phyloP scores from a whole-genome alignment of 2,888 invertebrate genomes.

The Ormyrus nitidulus region DNA sequence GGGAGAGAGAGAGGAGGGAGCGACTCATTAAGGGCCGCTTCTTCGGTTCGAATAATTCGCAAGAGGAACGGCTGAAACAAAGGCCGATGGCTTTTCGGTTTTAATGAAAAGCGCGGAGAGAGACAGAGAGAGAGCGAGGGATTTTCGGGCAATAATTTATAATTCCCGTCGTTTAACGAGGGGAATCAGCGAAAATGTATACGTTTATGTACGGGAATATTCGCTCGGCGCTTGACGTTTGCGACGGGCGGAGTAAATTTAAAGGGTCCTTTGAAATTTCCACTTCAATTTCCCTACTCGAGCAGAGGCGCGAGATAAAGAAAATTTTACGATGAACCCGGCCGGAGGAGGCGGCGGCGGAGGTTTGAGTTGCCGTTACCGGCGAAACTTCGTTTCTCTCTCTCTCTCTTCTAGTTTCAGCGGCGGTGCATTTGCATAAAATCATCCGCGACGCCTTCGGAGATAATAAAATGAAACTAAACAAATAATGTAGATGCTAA shows the following conservation, averaged over 20 bases:
- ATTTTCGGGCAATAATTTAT: constrained; percentile 46
- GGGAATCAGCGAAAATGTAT: not conserved
- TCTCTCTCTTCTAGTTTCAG: constrained; percentile 41
- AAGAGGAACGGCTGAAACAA: not conserved
- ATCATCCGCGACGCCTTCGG: constrained; percentile 69
- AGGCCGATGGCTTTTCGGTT: not conserved
- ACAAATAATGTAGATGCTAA: constrained; percentile 74
- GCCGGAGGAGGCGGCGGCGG: not conserved
- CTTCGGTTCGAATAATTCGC: constrained; percentile 11
- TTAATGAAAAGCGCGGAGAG: constrained; percentile 30
- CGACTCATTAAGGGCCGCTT: constrained; percentile 71
- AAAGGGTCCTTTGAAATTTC: constrained; percentile 55
- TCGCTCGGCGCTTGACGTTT: constrained; percentile 44
- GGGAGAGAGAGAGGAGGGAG: constrained; percentile 48
- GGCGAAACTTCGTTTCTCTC: constrained; percentile 64
- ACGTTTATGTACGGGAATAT: constrained; percentile 42
- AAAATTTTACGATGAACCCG: constrained; percentile 53
- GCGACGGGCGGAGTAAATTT: constrained; percentile 50
- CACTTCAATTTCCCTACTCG: constrained; percentile 45
- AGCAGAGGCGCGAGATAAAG: constrained; percentile 42
- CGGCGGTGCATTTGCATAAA: constrained; percentile 71
- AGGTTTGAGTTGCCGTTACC: constrained; percentile 53
- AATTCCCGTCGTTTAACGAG: constrained; percentile 48
- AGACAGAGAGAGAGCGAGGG: not conserved
- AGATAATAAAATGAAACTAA: constrained; percentile 73